A percentile compares a stretch with the other conserved stretches of the same genome.
Conservation (phyloP, 2,888 invertebrate species). For the Labia minor region DNA sequence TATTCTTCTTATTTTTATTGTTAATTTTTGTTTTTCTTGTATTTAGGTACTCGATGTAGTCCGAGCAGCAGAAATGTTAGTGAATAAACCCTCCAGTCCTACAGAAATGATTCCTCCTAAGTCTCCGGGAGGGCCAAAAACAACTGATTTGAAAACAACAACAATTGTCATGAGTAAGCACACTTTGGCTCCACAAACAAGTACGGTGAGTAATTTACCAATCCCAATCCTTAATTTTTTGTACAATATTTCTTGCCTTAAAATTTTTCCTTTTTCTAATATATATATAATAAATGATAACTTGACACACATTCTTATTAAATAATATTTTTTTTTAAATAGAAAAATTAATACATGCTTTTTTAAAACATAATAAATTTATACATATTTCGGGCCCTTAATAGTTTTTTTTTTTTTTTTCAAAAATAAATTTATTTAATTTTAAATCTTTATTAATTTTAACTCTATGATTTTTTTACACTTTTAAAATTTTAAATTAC, state of each 20-base stretch:
- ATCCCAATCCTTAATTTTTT: not conserved
- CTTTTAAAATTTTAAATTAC: too few species aligned
- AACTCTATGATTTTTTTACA: too few species aligned
- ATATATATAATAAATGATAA: too few species aligned
- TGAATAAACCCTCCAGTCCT: slow-evolving; percentile 44
- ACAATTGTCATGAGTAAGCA: slow-evolving; percentile 92
- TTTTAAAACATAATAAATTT: too few species aligned
- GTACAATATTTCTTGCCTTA: slow-evolving; percentile 8
- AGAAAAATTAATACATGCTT: too few species aligned
- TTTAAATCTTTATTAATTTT: too few species aligned
- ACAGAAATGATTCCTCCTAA: slow-evolving; percentile 51
- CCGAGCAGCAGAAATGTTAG: slow-evolving; percentile 75
- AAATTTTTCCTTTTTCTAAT: slow-evolving; percentile 15
- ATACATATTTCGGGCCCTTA: too few species aligned
- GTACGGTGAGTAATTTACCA: slow-evolving; percentile 41
- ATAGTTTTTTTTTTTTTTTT: too few species aligned
- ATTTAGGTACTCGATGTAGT: slow-evolving; percentile 78
- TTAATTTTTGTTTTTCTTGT: too few species aligned
- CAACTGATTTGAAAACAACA: slow-evolving; percentile 67
- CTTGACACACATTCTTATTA: not conserved
- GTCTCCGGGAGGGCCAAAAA: slow-evolving; percentile 54
- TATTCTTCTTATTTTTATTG: too few species aligned
- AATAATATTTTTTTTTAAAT: too few species aligned
- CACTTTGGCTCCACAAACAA: slow-evolving; percentile 63
- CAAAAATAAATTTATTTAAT: too few species aligned